A percentile compares a stretch with the other conserved stretches of the same genome.
Evolutionary conservation across 2,113 vertebrate species (phyloP).

Genomic region (Coregonus clupeaformis): DNA sequence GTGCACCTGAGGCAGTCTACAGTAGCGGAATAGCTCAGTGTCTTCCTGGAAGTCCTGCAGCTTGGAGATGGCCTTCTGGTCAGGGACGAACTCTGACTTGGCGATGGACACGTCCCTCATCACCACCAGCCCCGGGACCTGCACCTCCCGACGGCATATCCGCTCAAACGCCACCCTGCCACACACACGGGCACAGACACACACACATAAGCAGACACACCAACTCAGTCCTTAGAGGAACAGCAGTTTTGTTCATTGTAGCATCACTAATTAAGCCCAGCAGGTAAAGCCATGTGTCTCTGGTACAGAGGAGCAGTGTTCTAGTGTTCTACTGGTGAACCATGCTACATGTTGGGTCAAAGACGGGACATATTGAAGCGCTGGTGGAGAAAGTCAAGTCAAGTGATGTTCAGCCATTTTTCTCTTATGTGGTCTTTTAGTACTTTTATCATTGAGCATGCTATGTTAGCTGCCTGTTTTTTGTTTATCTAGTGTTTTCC

Average conservation of each 20-base stretch:
- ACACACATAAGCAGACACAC: background rate
- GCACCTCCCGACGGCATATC: constrained; percentile 80
- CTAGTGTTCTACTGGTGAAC: background rate
- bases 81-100: constrained; percentile 68
- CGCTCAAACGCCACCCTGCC: constrained; percentile 79
- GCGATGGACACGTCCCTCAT: constrained; percentile 80
- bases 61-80: constrained; percentile 80
- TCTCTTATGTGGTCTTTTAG: too few species aligned
- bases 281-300: background rate
- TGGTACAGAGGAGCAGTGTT: background rate
- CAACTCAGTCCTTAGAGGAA: background rate
- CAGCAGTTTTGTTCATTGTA: background rate
- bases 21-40: constrained; percentile 87
- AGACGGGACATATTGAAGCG: too few species aligned
- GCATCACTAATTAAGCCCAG: background rate
- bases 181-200: background rate
- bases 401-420: too few species aligned
- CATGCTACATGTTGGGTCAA: too few species aligned
- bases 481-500: too few species aligned
- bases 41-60: constrained; percentile 86
- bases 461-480: too few species aligned
- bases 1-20: constrained; percentile 81
- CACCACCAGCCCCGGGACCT: constrained; percentile 64
- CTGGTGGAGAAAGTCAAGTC: too few species aligned
- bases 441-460: too few species aligned